Evolutionary conservation across 2,113 vertebrate genomes (phyloP).

Genomic region (Nesogale talazaci): DNA sequence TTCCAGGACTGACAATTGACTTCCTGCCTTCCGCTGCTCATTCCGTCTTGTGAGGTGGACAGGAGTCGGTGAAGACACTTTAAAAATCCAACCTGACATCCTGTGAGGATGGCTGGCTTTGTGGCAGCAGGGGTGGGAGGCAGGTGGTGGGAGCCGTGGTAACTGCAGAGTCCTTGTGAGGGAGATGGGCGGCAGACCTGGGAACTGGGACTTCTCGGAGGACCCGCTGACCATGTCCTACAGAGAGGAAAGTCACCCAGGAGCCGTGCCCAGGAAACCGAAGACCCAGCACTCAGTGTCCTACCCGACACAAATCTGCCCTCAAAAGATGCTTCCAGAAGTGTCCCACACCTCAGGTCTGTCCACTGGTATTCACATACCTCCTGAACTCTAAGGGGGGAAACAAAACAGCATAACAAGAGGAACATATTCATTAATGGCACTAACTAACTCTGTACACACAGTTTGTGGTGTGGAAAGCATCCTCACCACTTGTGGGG

Average conservation of each 20-base stretch:
- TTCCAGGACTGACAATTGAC: not conserved
- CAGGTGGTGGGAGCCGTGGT: not conserved
- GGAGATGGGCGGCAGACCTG: not conserved
- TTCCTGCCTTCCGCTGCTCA: not conserved
- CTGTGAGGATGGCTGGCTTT: not conserved
- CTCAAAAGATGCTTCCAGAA: not conserved
- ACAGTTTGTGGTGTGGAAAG: not conserved
- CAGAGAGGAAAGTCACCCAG: not conserved
- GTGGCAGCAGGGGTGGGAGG: rapidly evolving
- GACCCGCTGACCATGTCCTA: not conserved
- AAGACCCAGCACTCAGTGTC: not conserved
- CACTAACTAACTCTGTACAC: not conserved
- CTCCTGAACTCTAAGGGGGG: not conserved
- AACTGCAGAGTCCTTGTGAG: rapidly evolving
- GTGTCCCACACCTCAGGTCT: not conserved
- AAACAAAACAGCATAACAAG: not conserved
- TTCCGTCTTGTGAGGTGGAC: not conserved
- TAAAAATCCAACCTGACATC: not conserved
- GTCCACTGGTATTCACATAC: rapidly evolving
- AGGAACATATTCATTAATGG: slow-evolving; percentile 26
- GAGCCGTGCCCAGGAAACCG: not conserved
- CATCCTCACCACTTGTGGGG: too few species aligned
- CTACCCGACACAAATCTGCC: not conserved
- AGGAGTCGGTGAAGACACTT: not conserved
- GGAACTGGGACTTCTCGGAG: not conserved